Evolutionary conservation across 1,140 invertebrate genomes (phyloP).

Genomic region (Brachionus calyciflorus): DNA sequence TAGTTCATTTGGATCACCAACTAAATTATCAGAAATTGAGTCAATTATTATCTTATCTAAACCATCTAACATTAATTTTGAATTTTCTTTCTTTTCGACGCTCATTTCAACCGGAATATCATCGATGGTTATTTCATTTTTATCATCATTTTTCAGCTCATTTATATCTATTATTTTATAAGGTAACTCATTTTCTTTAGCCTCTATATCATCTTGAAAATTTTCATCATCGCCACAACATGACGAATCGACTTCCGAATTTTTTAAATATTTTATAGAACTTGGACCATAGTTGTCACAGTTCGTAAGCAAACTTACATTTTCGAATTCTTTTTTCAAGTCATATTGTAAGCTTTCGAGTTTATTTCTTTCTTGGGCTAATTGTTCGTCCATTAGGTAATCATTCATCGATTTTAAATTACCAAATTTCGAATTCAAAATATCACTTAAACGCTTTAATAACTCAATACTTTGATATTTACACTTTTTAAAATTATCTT

Average conservation of each 20-base stretch:
- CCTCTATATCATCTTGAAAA: neutral
- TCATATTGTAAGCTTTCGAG: neutral
- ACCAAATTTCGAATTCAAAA: conserved; percentile 27
- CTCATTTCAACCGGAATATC: neutral
- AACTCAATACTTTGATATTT: conserved; percentile 29
- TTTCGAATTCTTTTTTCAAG: conserved; percentile 20
- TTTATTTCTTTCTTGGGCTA: neutral
- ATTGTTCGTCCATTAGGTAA: neutral
- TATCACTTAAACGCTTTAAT: neutral
- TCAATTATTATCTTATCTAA: conserved; percentile 29
- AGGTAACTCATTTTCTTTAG: neutral
- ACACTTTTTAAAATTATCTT: conserved; percentile 24
- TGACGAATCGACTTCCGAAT: neutral
- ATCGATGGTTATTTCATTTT: conserved; percentile 2
- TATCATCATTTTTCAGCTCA: neutral
- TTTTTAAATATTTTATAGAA: neutral
- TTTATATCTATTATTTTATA: conserved; percentile 7
- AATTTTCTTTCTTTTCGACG: neutral
- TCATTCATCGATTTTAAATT: neutral
- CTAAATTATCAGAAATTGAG: conserved; percentile 7
- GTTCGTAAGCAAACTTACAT: neutral
- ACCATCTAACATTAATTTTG: neutral
- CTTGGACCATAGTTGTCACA: neutral
- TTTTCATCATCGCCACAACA: conserved; percentile 12
- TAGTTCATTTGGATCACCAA: neutral